phyloP scores from a whole-genome alignment of 2,797 vertebrate species.

The Mycteria americana region DNA sequence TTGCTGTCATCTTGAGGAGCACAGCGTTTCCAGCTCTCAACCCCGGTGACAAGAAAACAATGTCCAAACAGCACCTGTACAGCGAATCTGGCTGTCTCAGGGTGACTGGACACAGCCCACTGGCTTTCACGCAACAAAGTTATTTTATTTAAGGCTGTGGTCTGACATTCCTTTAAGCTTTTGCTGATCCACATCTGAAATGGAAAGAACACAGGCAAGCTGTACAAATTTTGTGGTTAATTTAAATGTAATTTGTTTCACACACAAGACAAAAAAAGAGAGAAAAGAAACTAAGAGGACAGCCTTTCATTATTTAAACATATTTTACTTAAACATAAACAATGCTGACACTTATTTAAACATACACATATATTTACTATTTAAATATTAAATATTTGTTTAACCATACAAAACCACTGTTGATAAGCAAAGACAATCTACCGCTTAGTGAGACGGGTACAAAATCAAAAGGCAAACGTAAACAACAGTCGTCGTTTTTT shows the following conservation, averaged over 20 bases:
- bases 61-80: fast-evolving
- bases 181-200: not conserved
- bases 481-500: too few species aligned
- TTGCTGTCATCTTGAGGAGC: fast-evolving
- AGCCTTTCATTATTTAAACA: not conserved
- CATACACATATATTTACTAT: not conserved
- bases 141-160: not conserved
- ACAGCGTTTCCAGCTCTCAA: not conserved
- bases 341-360: not conserved
- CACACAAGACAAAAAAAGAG: not conserved
- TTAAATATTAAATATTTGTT: not conserved
- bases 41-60: not conserved
- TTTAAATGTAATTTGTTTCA: not conserved
- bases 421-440: not conserved
- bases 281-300: not conserved
- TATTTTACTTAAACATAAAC: not conserved
- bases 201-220: not conserved
- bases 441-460: fast-evolving
- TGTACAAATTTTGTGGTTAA: not conserved
- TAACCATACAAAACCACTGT: not conserved
- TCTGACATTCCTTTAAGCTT: not conserved
- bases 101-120: fast-evolving
- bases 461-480: not conserved
- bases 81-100: not conserved
- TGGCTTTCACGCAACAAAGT: too few species aligned